Evolutionary conservation across 1,140 invertebrate genomes (phyloP).

Genomic region (Drosophila orosa): DNA sequence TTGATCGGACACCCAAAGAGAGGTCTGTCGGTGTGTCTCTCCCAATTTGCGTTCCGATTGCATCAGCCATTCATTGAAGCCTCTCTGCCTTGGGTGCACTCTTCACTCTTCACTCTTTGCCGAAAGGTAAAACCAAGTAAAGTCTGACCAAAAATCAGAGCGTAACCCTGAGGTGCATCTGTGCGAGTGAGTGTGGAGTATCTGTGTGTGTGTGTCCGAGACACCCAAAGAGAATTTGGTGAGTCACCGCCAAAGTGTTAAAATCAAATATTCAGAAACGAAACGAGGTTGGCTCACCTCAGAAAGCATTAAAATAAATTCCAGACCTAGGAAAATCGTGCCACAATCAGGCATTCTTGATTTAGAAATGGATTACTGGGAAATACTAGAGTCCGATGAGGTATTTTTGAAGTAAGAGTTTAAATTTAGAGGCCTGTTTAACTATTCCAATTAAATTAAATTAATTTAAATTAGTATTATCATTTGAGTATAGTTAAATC

Average conservation of each 20-base stretch:
- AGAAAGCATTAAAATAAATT: conserved; percentile 6
- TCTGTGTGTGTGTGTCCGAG: conserved; percentile 1
- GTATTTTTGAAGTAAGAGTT: neutral
- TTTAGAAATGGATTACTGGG: neutral
- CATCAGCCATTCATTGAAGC: conserved; percentile 74
- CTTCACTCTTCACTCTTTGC: conserved; percentile 36
- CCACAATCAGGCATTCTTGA: neutral
- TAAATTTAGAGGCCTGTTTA: neutral
- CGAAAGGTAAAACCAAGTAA: conserved; percentile 33
- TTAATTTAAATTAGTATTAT: neutral
- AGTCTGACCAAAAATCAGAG: conserved; percentile 13
- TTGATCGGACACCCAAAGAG: conserved; percentile 30
- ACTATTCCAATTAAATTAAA: neutral
- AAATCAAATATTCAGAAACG: conserved; percentile 19
- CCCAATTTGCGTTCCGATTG: conserved; percentile 65
- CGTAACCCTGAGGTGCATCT: conserved; percentile 48
- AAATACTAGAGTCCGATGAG: neutral
- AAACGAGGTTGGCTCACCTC: conserved; percentile 8
- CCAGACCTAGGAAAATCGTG: neutral
- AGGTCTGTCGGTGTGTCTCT: conserved; percentile 40
- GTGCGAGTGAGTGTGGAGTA: conserved; percentile 3
- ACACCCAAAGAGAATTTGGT: conserved; percentile 9
- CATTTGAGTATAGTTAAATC: too few species aligned
- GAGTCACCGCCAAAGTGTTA: conserved; percentile 20
- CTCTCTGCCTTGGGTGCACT: conserved; percentile 30